phyloP scores from a whole-genome alignment of 1,140 invertebrate genomes.

The Aricia agestis region DNA sequence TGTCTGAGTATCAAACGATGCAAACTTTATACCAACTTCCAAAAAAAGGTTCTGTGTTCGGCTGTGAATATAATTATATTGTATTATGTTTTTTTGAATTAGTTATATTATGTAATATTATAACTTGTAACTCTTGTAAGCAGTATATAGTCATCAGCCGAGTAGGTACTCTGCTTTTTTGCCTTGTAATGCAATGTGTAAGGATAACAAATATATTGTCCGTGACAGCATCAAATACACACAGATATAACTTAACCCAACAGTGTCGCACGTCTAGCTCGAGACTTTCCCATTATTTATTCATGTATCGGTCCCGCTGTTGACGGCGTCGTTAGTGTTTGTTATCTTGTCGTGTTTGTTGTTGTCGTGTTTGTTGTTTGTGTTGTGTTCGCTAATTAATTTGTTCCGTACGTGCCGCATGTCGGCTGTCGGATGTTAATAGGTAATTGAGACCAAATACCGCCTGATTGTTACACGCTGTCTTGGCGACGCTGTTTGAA shows the following conservation, averaged over 20 bases:
- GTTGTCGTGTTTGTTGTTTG: slow-evolving; percentile 12
- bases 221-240: too few species aligned
- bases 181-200: too few species aligned
- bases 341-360: slow-evolving; percentile 6
- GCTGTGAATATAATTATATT: too few species aligned
- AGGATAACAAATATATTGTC: too few species aligned
- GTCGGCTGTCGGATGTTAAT: neutral
- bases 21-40: too few species aligned
- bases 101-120: too few species aligned
- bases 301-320: neutral
- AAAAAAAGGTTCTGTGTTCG: too few species aligned
- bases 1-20: too few species aligned
- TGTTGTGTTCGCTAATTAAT: neutral
- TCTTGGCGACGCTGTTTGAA: neutral
- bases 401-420: neutral
- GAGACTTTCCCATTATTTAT: neutral
- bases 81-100: too few species aligned
- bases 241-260: neutral
- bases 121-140: too few species aligned
- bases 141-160: too few species aligned
- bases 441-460: neutral
- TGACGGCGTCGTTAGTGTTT: slow-evolving; percentile 7
- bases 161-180: too few species aligned
- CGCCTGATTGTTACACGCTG: neutral
- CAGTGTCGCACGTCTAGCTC: neutral